Base-by-base conservation (phyloP, 2,888 invertebrate species). In the Formica aserva region DNA sequence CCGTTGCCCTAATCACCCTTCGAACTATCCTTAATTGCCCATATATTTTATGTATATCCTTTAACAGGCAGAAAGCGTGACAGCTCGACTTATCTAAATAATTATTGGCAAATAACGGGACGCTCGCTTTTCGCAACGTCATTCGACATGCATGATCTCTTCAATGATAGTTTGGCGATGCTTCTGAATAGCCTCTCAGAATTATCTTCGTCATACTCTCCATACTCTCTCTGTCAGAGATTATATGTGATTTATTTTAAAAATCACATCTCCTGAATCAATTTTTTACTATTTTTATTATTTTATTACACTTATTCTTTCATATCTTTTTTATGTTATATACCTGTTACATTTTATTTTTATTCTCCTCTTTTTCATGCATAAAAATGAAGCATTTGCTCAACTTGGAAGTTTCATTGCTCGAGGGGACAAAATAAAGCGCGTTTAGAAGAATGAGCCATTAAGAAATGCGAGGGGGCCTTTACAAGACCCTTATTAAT, bases 391-490 rank as follows among this genome's bases (percentile, higher is more conserved):
- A 55, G 29, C 9, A 32, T 57, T 77, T 55, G 38, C 45, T 60
- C 57, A 65, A 72, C 66, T 57, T 29, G 6, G 32, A 22, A 69
- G 45, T 55, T 52, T 62, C 41, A 29, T 29, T 45, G 62, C 26
- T 26, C 48, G 13, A 18, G 60, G 32, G 48, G 11, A 57, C 65
- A 77, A 81, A 84, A 69, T 72, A 67, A 26, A 63, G 4, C 26
- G 26, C 77, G 45, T 38, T 38, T 38, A 57, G n/a, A 85, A 66
- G 83, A 72, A 78, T 63, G 38, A 26, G 45, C 48, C 48, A 62
- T 41, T 67, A 67, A 82, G 38, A 84, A 88, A 86, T 87, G 83
- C 60, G 69, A 77, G 38, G 63, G 82, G 76, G 55, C 65, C 80
- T 84, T 32, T 32, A 32, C 32, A 32, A 32, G 32, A 32, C 6